Evolutionary conservation across 2,888 invertebrate genomes (phyloP).

Genomic region (Willowsia nigromaculata): DNA sequence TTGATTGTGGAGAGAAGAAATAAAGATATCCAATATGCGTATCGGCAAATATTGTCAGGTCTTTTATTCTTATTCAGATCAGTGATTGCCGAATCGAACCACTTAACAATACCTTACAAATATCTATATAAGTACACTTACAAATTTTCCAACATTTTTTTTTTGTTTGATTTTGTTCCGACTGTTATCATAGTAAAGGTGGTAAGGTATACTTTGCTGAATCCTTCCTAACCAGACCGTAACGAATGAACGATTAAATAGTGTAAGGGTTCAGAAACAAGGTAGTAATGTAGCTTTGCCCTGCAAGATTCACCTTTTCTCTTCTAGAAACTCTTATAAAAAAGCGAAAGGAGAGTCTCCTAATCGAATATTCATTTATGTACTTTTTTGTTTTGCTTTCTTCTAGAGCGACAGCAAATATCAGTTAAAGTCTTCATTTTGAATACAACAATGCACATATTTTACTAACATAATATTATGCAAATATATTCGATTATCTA

Average conservation of each 20-base stretch:
- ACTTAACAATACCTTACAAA: constrained; percentile 2
- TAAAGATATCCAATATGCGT: constrained; percentile 9
- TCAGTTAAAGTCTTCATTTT: neutral
- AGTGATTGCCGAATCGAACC: constrained; percentile 43
- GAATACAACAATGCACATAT: neutral
- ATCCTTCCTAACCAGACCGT: constrained; percentile 24
- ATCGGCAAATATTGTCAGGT: neutral
- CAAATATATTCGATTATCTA: constrained; percentile 27
- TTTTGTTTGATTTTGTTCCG: constrained; percentile 24
- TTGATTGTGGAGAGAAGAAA: neutral
- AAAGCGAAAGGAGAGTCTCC: neutral
- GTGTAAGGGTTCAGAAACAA: neutral
- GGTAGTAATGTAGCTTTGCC: neutral
- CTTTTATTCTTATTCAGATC: constrained; percentile 5
- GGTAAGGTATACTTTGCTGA: neutral
- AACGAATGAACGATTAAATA: constrained; percentile 47
- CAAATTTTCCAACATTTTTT: constrained; percentile 3
- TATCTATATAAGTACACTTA: constrained; percentile 42
- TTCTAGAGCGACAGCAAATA: constrained; percentile 5
- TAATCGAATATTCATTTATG: neutral
- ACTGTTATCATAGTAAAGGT: constrained; percentile 14
- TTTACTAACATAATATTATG: neutral
- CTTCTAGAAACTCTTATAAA: neutral
- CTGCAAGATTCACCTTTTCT: neutral
- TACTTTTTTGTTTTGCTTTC: neutral